Evolutionary conservation across 1,140 invertebrate genomes (phyloP), one percentile per base, ranked within the genome.

Genomic region (Drosophila cardini): DNA sequence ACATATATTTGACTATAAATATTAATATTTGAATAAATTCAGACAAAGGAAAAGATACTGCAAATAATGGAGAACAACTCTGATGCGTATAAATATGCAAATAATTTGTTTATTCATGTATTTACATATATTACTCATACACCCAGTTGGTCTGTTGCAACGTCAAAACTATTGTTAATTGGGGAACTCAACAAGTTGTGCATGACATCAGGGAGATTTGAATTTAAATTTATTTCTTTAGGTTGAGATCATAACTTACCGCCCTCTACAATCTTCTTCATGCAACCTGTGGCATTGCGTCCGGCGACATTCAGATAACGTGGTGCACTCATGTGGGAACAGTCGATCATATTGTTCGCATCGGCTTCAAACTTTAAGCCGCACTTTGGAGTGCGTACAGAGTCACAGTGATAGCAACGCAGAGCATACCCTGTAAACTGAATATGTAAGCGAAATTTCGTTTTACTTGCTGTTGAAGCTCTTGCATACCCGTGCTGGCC

Each of bases 231-330:
- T 55, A 21, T 40, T 13, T 9, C 2, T 26, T 2, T 26, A 0
- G 21, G 5, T 26, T 26, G 21, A 26, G 16, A 21, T 26, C 10
- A 10, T 2, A 38, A 91, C 90, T 91, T 89, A 91, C 90, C 36
- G 21, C 46, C 45, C 9, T 90, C 86, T 15, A 91, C 57, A 43
- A 50, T 55, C 67, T 89, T 79, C 81, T 80, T 91, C 90, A 91
- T 82, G 78, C 90, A 91, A 9, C 90, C 90, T 16, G 90, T 91
- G 61, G 90, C 90, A 74, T 91, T 91, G 42, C 72, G 79, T 6
- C 69, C 63, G 8, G 73, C 68, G 57, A 80, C 53, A 60, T 16
- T 72, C 30, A 91, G 72, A 60, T 75, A 90, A 6, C 80, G 77
- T 2, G 90, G 90, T 1, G 83, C 67, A 4, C 73, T 42, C 8